Evolutionary conservation across 35 echinoderm and acorn worm genomes (phyloP).

Genomic region (Anneissia japonica): DNA sequence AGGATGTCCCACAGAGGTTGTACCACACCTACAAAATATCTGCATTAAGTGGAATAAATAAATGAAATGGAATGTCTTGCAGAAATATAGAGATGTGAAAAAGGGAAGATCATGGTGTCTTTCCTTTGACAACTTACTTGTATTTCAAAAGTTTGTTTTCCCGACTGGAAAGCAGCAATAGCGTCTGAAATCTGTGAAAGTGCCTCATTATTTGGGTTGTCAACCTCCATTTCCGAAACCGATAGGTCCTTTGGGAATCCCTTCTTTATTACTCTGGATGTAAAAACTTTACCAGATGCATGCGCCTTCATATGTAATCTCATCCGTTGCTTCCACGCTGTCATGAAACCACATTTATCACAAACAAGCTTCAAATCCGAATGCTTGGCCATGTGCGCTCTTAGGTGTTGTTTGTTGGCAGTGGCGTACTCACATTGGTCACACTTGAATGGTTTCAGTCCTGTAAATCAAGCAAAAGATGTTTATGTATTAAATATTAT

Average conservation of each 20-base stretch:
- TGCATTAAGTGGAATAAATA: too few species aligned
- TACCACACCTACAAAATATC: too few species aligned
- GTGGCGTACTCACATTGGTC: constrained; percentile 68
- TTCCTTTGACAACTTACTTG: background rate
- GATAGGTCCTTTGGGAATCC: background rate
- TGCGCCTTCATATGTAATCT: constrained; percentile 67
- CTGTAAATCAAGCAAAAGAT: constrained; percentile 32
- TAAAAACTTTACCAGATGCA: constrained; percentile 16
- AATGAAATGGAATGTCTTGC: too few species aligned
- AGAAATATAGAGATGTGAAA: too few species aligned
- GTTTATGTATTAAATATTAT: too few species aligned
- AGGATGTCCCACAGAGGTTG: too few species aligned
- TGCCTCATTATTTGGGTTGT: constrained; percentile 16
- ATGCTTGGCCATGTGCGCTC: constrained; percentile 80
- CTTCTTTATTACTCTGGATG: background rate
- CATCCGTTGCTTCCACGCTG: constrained; percentile 67
- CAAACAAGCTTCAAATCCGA: constrained; percentile 61
- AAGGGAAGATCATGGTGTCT: too few species aligned
- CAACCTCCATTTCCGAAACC: background rate
- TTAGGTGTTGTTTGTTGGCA: constrained; percentile 95
- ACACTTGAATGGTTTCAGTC: constrained; percentile 82
- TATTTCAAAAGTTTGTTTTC: background rate
- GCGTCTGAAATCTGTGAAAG: constrained; percentile 34
- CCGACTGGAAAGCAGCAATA: constrained; percentile 29
- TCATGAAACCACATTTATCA: constrained; percentile 55